A percentile compares a stretch with the other conserved stretches of the same genome.
These are phyloP conservation scores for Paguma larvata DNA, from an alignment of 2,797 vertebrate species.

Conservation along the genomic window DNA sequence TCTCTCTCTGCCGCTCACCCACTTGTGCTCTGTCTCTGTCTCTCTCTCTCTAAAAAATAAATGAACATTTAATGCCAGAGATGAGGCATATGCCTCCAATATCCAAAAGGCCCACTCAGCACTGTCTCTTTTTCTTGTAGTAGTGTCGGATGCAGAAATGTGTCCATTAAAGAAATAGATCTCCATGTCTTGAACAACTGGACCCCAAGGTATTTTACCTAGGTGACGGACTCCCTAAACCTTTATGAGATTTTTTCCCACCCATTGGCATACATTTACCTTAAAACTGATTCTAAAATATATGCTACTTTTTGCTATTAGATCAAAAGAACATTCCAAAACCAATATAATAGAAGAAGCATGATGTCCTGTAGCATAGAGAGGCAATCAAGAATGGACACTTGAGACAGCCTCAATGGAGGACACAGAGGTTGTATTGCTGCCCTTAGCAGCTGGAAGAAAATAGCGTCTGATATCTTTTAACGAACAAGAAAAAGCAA, in stretches of 20 bases:
- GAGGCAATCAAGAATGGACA: neutral
- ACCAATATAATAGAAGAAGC: neutral
- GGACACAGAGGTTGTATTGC: neutral
- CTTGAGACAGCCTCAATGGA: neutral
- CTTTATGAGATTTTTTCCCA: neutral
- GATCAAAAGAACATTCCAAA: neutral
- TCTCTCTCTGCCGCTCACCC: too few species aligned
- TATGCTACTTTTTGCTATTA: neutral
- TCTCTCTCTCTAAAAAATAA: too few species aligned
- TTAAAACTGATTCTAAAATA: neutral
- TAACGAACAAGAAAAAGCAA: slow-evolving; percentile 15
- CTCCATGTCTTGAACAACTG: neutral
- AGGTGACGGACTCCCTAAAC: neutral
- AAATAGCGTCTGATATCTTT: neutral
- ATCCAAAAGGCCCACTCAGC: neutral
- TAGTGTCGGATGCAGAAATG: neutral
- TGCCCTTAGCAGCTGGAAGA: neutral
- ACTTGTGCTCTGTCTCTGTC: too few species aligned
- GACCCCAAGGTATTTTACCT: neutral
- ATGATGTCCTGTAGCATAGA: neutral
- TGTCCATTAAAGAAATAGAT: neutral
- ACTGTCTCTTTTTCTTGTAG: neutral
- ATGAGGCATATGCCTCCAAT: neutral
- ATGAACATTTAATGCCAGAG: neutral
- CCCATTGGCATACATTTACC: neutral